A percentile compares a stretch with the other conserved stretches of the same genome.
Evolutionary conservation across 2,797 vertebrate species (phyloP).

Genomic region (Platalea minor): DNA sequence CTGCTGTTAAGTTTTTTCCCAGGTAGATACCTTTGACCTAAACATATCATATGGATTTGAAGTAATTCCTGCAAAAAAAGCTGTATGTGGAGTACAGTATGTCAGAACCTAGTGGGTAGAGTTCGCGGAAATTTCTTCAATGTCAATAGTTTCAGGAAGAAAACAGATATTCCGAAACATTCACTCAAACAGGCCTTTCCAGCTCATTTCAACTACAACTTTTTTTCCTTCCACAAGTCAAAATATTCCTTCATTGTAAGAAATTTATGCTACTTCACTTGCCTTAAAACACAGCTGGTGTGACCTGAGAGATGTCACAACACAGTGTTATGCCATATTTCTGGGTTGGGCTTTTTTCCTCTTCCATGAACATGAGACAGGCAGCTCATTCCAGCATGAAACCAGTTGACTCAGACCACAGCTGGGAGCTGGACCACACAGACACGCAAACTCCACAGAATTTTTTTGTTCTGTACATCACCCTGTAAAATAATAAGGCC

Average conservation of each 20-base stretch:
- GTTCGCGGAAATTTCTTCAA: background rate
- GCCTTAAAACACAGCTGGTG: background rate
- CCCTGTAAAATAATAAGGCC: background rate
- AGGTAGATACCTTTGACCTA: background rate
- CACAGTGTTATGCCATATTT: background rate
- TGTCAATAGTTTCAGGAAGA: conserved; percentile 33
- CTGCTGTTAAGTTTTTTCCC: background rate
- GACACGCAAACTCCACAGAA: background rate
- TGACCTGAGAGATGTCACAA: conserved; percentile 9
- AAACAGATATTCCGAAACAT: background rate
- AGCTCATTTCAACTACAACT: conserved; percentile 6
- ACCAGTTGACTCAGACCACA: background rate
- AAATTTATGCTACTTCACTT: background rate
- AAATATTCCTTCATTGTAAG: background rate
- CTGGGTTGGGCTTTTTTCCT: background rate
- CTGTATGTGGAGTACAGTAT: background rate
- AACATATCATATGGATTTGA: background rate
- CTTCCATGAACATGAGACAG: background rate
- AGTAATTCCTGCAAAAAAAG: background rate
- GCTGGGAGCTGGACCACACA: conserved; percentile 34
- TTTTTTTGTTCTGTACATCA: background rate
- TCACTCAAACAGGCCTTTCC: conserved; percentile 4
- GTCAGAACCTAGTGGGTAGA: background rate
- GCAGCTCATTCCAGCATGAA: background rate
- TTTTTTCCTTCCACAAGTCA: background rate